Percentiles rank a stretch among this genome's conserved stretches.
Conservation (phyloP, 2,797 vertebrate genomes). For the Oryzias dopingdopingensis region DNA sequence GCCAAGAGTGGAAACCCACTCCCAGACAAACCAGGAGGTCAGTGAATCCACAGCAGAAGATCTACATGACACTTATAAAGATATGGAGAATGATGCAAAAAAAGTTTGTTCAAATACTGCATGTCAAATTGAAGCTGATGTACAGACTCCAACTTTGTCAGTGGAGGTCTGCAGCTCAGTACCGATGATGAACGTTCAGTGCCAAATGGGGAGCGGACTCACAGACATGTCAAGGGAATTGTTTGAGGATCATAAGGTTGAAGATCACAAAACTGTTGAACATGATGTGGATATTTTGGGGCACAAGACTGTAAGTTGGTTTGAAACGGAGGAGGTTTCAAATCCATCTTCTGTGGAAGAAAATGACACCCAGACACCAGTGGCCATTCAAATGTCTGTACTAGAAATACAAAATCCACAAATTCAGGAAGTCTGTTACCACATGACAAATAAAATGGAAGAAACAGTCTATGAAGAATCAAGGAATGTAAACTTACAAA, state of each 20-base stretch:
- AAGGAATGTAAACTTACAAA: constrained; percentile 5
- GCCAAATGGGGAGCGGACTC: constrained; percentile 6
- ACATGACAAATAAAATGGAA: background rate
- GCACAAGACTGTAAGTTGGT: background rate
- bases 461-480: constrained; percentile 6
- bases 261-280: constrained; percentile 6
- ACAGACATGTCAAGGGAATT: constrained; percentile 8
- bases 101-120: too few species aligned
- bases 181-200: constrained; percentile 6
- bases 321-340: constrained; percentile 1
- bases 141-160: background rate
- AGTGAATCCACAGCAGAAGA: too few species aligned
- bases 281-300: constrained; percentile 5
- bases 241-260: constrained; percentile 3
- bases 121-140: constrained; percentile 9
- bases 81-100: too few species aligned
- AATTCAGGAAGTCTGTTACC: constrained; percentile 6
- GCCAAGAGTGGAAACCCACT: too few species aligned
- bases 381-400: background rate
- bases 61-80: too few species aligned
- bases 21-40: too few species aligned
- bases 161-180: constrained; percentile 1
- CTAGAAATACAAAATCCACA: constrained; percentile 15
- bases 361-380: constrained; percentile 9
- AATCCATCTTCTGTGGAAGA: constrained; percentile 4